Base-by-base conservation (phyloP, 2,113 vertebrate genomes). In the Spea bombifrons region DNA sequence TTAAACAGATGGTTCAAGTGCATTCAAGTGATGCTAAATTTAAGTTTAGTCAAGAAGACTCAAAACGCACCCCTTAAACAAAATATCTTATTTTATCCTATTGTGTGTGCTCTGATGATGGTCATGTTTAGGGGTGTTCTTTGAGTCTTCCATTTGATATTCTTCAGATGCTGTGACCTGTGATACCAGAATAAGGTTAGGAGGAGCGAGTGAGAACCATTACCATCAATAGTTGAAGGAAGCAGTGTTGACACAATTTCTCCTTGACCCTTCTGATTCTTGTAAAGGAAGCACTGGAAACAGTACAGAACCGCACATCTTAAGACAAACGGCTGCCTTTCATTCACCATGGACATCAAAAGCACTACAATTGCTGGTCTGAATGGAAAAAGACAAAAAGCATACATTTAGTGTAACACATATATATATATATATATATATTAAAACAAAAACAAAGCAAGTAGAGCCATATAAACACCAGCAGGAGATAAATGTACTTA, bases 321-420 rank as follows among this genome's bases (percentile, higher is more conserved):
- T 5, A 99, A 90, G 44, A 99, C 97, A 8, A 99, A 99, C 0
- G 97, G 97, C 84, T 99, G 97, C 70, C 96, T 90, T 83, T 99
- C 97, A 0, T 98, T 99, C 8, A 99, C 97, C 97, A 99, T 99
- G 82, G 97, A 99, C 96, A 99, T 97, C 57, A 99, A 94, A 5
- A 99, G 91, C 3, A 99, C 97, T 3, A 99, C 97, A 0, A 99
- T 99, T 0, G 97, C 97, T 1, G 97, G 96, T 80, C 97, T 99
- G 80, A 46, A 44, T 43, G 6, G 8, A 3, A 76, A 1, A 64
- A 53, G 45, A 73, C 9, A 66, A 66, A n/a, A 30, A 30, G 30
- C 30, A 30, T 30, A 30, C 1, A 30, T 30, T 30, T 2, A 30
- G 30, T 30, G 30, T 30, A 30, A 30, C 30, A 30, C n/a, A n/a